phyloP scores from a whole-genome alignment of 2,113 vertebrate species.

The Nansenia antarctica region DNA sequence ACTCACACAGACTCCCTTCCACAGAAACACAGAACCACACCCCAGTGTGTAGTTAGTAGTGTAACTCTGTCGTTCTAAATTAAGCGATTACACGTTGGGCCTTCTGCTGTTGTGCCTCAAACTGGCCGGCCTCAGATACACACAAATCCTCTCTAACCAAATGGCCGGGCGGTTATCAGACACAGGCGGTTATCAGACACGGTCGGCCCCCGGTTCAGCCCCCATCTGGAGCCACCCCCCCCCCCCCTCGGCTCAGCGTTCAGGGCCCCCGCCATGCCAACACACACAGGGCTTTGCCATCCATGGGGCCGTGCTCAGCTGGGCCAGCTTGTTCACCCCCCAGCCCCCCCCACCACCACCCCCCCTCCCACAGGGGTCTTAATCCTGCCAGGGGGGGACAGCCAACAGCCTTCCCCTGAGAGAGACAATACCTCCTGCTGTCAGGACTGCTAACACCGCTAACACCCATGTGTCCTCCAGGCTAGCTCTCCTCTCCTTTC shows the following conservation, averaged over 20 bases:
- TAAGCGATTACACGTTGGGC: conserved; percentile 68
- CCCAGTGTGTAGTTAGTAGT: too few species aligned
- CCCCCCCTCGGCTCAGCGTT: conserved; percentile 41
- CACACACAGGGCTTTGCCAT: neutral
- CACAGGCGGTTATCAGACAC: conserved; percentile 45
- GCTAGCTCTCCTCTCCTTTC: conserved; percentile 27
- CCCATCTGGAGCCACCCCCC: conserved; percentile 68
- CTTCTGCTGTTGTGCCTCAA: conserved; percentile 62
- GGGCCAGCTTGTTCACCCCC: conserved; percentile 44
- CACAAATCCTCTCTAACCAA: conserved; percentile 66
- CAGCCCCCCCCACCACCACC: conserved; percentile 33
- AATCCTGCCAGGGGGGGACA: conserved; percentile 53
- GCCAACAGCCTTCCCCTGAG: conserved; percentile 59
- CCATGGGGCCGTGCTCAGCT: conserved; percentile 60
- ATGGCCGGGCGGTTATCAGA: conserved; percentile 45
- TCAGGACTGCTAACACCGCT: conserved; percentile 52
- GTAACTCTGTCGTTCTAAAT: conserved; percentile 53
- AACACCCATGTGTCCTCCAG: conserved; percentile 43
- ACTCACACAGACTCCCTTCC: conserved; percentile 34
- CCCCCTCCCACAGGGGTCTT: conserved; percentile 28
- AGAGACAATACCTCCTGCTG: conserved; percentile 61
- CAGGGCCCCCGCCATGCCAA: too few species aligned
- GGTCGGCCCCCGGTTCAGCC: conserved; percentile 57
- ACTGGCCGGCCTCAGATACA: conserved; percentile 63
- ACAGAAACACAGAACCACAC: conserved; percentile 41